Conservation (phyloP, 2,888 invertebrate species). For the Diplolepis rosae region DNA sequence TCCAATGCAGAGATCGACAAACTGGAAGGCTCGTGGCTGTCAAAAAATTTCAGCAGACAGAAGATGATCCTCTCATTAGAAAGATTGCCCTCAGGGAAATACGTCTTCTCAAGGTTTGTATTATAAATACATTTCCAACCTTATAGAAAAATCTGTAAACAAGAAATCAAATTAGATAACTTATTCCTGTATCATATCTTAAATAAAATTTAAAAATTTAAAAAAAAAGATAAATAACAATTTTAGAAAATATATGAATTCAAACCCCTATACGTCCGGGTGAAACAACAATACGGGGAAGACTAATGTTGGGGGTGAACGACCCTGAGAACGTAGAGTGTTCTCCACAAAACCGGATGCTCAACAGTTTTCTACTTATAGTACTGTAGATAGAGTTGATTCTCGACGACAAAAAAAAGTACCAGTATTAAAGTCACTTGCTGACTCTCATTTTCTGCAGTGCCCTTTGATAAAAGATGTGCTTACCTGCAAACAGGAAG, state of each 20-base stretch:
- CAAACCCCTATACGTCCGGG: neutral
- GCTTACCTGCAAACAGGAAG: neutral
- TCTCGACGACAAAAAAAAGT: neutral
- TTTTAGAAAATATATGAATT: neutral
- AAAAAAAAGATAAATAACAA: neutral
- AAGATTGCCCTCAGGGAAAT: conserved; percentile 97
- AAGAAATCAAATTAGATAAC: neutral
- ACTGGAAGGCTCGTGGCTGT: conserved; percentile 96
- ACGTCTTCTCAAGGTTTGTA: conserved; percentile 89
- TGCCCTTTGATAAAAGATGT: neutral
- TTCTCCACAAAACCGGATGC: neutral
- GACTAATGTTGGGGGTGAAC: neutral
- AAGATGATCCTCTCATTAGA: conserved; percentile 96
- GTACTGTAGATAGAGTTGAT: neutral
- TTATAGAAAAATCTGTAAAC: neutral
- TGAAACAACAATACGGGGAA: neutral
- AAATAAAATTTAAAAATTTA: neutral
- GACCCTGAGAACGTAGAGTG: neutral
- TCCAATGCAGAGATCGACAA: conserved; percentile 96
- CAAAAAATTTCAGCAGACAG: conserved; percentile 97
- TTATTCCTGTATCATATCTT: neutral
- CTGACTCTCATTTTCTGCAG: neutral
- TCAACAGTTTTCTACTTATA: neutral
- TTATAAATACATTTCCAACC: neutral
- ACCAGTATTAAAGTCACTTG: neutral